phyloP scores from a whole-genome alignment of 2,113 vertebrate species.

The Lophius piscatorius region DNA sequence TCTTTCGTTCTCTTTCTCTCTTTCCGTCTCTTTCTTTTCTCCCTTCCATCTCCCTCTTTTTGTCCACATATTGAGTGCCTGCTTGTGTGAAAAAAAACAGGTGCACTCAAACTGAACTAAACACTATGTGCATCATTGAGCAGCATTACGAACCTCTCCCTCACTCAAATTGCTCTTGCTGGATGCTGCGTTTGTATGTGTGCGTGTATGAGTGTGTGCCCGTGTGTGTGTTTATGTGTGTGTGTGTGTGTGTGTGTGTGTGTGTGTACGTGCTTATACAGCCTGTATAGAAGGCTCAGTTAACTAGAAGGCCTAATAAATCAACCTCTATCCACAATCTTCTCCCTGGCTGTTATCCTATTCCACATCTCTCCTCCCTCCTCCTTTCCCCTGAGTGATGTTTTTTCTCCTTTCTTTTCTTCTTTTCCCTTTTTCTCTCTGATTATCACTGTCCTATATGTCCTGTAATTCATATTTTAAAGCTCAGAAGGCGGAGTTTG shows the following conservation, averaged over 20 bases:
- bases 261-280: background rate
- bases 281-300: conserved; percentile 45
- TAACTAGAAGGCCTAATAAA: conserved; percentile 98
- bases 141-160: conserved; percentile 86
- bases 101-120: conserved; percentile 96
- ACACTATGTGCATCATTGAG: conserved; percentile 97
- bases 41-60: conserved; percentile 85
- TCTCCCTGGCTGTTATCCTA: conserved; percentile 70
- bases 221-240: conserved; percentile 29
- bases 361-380: conserved; percentile 40
- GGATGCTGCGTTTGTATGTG: conserved; percentile 89
- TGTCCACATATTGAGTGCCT: conserved; percentile 52
- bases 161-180: conserved; percentile 80
- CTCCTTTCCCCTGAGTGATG: conserved; percentile 58
- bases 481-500: conserved; percentile 61
- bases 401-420: conserved; percentile 40
- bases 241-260: conserved; percentile 16
- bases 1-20: conserved; percentile 81
- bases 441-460: conserved; percentile 75
- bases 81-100: conserved; percentile 51
- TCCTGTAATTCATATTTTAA: conserved; percentile 68
- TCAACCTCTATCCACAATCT: conserved; percentile 91
- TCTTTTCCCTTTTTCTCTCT: conserved; percentile 71
- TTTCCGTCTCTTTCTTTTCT: conserved; percentile 73
- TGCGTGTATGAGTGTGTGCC: conserved; percentile 21